A percentile compares a stretch with the other conserved stretches of the same genome.
Conservation (phyloP, 2,888 invertebrate genomes). For the Drosophila setosimentum region DNA sequence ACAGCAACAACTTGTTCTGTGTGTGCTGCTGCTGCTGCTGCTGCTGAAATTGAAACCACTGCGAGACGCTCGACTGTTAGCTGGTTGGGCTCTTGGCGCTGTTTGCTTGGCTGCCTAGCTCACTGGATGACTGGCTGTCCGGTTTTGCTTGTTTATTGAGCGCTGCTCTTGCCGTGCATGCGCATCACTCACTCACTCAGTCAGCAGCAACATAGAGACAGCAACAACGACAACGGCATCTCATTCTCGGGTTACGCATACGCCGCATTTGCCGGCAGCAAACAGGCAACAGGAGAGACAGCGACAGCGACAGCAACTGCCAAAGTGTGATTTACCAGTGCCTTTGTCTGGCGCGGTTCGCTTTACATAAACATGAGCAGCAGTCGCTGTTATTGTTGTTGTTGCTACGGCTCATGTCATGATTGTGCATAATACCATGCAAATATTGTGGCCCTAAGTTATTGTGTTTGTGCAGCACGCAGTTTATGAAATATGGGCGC, state of each 20-base stretch:
- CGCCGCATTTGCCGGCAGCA: conserved; percentile 49
- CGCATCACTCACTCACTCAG: conserved; percentile 79
- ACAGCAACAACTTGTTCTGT: conserved; percentile 65
- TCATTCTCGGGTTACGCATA: conserved; percentile 80
- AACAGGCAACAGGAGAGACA: conserved; percentile 10
- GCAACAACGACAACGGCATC: conserved; percentile 49
- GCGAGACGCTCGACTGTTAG: conserved; percentile 43
- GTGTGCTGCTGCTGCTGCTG: conserved; percentile 24
- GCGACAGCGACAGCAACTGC: conserved; percentile 57
- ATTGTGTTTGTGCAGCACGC: conserved; percentile 78
- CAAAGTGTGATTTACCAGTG: conserved; percentile 79
- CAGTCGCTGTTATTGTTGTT: conserved; percentile 35
- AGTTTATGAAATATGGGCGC: conserved; percentile 79
- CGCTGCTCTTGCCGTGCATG: conserved; percentile 59
- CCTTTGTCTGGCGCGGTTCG: conserved; percentile 64
- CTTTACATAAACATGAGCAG: conserved; percentile 68
- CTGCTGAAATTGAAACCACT: conserved; percentile 77
- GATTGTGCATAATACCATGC: conserved; percentile 83
- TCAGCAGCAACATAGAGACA: conserved; percentile 30
- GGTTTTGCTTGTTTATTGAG: conserved; percentile 58
- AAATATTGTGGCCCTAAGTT: conserved; percentile 77
- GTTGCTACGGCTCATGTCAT: conserved; percentile 68
- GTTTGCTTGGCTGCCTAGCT: conserved; percentile 35
- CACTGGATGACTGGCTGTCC: conserved; percentile 49
- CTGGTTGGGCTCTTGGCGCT: conserved; percentile 31